phyloP scores from a whole-genome alignment of 2,113 vertebrate genomes.

The Raja brachyura region DNA sequence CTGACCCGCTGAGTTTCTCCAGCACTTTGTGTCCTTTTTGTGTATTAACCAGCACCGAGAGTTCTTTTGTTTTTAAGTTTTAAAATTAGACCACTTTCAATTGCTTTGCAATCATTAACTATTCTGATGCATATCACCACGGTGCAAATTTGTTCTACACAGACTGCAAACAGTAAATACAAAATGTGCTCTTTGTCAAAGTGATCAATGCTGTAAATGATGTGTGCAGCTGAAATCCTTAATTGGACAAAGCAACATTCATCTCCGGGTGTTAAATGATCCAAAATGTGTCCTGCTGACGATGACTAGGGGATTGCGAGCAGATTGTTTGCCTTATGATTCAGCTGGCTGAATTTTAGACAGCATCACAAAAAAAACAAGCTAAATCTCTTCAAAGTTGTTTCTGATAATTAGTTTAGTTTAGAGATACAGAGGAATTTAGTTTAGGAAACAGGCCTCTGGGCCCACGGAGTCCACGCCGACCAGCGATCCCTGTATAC shows the following conservation, averaged over 20 bases:
- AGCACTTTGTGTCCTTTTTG: no score
- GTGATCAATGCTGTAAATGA: neutral
- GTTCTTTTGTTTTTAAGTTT: no score
- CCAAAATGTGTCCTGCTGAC: constrained; percentile 5
- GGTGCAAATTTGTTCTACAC: neutral
- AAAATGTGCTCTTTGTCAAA: neutral
- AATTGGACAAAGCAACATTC: neutral
- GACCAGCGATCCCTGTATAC: no score
- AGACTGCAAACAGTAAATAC: constrained; percentile 9
- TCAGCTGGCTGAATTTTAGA: neutral
- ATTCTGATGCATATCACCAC: neutral
- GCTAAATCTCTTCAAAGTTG: neutral
- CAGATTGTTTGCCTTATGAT: constrained; percentile 1
- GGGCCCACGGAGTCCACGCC: no score
- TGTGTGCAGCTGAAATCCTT: constrained; percentile 4
- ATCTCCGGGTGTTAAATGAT: neutral
- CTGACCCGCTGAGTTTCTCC: no score
- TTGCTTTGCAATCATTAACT: neutral
- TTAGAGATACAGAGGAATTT: no score
- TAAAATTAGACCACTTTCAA: neutral
- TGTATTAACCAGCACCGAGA: no score
- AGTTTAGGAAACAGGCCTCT: no score
- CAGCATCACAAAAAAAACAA: neutral
- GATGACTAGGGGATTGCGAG: neutral
- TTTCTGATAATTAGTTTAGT: neutral